Base-by-base conservation (phyloP, 2,888 invertebrate genomes). In the Oscheius myriophilus region DNA sequence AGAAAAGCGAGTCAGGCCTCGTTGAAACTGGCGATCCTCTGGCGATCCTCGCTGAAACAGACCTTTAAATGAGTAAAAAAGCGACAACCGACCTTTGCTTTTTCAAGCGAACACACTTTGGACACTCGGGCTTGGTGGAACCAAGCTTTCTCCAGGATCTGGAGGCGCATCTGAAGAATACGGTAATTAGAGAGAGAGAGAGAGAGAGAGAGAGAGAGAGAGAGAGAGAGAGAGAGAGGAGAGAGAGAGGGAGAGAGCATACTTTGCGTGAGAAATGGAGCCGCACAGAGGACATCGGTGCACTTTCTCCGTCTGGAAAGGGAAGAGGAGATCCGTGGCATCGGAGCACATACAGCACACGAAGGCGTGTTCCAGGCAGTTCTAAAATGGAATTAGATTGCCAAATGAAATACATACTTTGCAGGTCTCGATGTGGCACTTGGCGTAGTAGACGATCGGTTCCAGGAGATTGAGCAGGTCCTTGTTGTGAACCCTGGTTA, bases 401-500 rank as follows among this genome's bases (percentile, higher is more conserved):
- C 16, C 16, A 43, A 14, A 43, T 43, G n/a, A 43, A 43, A n/a
- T 43, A 43, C 45, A 11, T 18, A 70, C 70, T 46, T 67, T 45
- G 51, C 71, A 71, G 9, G 21, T 54, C 39, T 71, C 71, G 46
- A 71, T 69, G 39, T 71, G 71, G 21, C 39, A 51, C 33, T 68
- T 68, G n/a, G 67, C 81, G 54, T 58, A 71, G 43, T 51, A 49
- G n/a, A 69, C 77, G 18, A 83, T 49, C 14, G 82, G 82, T 61
- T 79, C 78, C 25, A 84, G 66, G 25, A 75, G 67, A 21, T 69
- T 71, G 21, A 69, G 33, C 18, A 82, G 42, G 53, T 83, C 82
- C 69, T 77, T 77, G 65, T 81, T 82, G 61, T 80, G 72, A 26
- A 84, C 76, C 57, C 77, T 67, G 54, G 72, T 72, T 43, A 86